Percentiles rank a stretch among this genome's conserved stretches.
These are phyloP conservation scores for Rhynchomys soricoides DNA, from an alignment of 2,113 vertebrate genomes.

Conservation along the genomic window DNA sequence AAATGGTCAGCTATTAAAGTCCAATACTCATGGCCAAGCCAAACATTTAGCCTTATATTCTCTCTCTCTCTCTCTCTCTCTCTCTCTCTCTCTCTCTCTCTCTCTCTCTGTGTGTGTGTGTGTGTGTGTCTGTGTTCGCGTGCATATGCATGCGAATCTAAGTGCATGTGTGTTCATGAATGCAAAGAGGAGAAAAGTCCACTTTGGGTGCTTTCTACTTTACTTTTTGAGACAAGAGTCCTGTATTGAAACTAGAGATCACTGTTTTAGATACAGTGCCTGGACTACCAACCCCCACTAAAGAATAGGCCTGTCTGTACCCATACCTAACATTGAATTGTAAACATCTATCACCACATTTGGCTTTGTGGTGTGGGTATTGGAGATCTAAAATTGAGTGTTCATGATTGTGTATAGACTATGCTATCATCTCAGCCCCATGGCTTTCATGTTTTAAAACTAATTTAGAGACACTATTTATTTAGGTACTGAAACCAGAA, in stretches of 20 bases:
- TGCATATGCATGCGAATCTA: background rate
- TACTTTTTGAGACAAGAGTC: background rate
- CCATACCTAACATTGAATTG: background rate
- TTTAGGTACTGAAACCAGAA: slow-evolving; percentile 41
- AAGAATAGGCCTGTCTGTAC: background rate
- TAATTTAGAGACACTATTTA: background rate
- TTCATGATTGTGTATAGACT: background rate
- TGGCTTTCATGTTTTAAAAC: slow-evolving; percentile 20
- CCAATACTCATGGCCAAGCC: background rate
- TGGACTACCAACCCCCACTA: background rate
- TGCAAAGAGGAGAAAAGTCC: background rate
- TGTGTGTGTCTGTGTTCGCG: background rate
- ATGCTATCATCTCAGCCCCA: too few relatives aligned
- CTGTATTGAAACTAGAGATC: background rate
- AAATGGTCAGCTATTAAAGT: background rate
- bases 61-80: too few relatives aligned
- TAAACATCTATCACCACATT: background rate
- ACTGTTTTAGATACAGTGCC: background rate
- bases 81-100: too few relatives aligned
- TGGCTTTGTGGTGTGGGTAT: background rate
- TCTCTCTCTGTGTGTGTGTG: background rate
- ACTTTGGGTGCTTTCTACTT: background rate
- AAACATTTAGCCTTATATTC: background rate
- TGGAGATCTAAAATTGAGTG: background rate
- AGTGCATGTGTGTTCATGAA: too few relatives aligned